Evolutionary conservation across 2,797 vertebrate genomes (phyloP).

Genomic region (Sylvia borin): DNA sequence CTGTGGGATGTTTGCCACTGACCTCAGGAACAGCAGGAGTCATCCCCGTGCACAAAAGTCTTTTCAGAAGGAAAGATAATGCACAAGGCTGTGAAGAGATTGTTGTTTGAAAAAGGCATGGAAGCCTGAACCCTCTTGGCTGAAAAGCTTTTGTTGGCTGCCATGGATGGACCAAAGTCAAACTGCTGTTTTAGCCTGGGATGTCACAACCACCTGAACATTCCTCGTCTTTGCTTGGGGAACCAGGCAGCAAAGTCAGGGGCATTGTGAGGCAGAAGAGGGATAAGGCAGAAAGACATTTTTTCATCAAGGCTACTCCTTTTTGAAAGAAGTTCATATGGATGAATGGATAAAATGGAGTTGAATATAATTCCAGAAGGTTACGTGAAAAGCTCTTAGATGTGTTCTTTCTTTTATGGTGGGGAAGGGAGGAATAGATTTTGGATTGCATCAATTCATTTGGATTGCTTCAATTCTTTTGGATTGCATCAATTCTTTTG

Average conservation of each 20-base stretch:
- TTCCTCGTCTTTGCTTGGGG: not conserved
- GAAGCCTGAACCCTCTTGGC: not conserved
- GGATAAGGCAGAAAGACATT: not conserved
- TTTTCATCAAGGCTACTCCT: not conserved
- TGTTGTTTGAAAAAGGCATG: not conserved
- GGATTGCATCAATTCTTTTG: not conserved
- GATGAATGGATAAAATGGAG: not conserved
- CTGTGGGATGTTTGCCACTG: not conserved
- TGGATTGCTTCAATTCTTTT: not conserved
- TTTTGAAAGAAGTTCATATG: not conserved
- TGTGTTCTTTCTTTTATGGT: not conserved
- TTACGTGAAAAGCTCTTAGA: not conserved
- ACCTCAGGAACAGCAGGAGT: conserved; percentile 43
- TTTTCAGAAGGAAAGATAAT: conserved; percentile 52
- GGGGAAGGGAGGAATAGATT: not conserved
- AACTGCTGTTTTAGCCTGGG: not conserved
- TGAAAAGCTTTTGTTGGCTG: not conserved
- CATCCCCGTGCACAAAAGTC: not conserved
- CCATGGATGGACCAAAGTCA: not conserved
- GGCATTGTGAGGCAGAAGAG: not conserved
- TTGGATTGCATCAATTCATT: not conserved
- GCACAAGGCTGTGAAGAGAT: not conserved
- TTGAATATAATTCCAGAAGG: not conserved
- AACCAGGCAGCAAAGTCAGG: not conserved
- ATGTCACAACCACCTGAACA: not conserved